Conservation (phyloP, 2,113 vertebrate genomes). For the Dunckerocampus dactyliophorus region DNA sequence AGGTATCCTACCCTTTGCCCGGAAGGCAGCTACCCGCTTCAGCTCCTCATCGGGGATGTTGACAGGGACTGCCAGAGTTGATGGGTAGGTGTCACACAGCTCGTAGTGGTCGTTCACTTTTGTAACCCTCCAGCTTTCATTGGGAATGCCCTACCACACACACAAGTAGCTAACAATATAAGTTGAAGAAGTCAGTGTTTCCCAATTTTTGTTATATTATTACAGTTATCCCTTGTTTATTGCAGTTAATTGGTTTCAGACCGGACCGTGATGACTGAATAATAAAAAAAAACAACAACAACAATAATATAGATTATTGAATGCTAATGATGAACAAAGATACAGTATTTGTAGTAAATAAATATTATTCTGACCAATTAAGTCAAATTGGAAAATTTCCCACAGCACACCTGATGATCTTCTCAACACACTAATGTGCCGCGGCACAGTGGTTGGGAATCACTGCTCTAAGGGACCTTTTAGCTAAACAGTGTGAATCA, state of each 20-base stretch:
- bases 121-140: conserved; percentile 95
- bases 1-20: conserved; percentile 88
- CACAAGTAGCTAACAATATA: not conserved
- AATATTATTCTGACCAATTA: no score
- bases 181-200: not conserved
- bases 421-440: no score
- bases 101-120: conserved; percentile 92
- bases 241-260: no score
- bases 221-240: no score
- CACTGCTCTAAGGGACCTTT: not conserved
- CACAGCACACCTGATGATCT: not conserved
- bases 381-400: no score
- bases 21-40: conserved; percentile 84
- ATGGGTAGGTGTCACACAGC: conserved; percentile 91
- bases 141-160: conserved; percentile 84
- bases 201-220: no score
- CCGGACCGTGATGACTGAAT: no score
- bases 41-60: conserved; percentile 92
- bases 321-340: no score
- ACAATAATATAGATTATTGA: no score
- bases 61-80: conserved; percentile 84
- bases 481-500: not conserved
- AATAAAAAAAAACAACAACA: no score
- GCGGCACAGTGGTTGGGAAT: no score
- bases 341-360: no score